Evolutionary conservation across 2,797 vertebrate genomes (phyloP).

Genomic region (Gallirallus australis): DNA sequence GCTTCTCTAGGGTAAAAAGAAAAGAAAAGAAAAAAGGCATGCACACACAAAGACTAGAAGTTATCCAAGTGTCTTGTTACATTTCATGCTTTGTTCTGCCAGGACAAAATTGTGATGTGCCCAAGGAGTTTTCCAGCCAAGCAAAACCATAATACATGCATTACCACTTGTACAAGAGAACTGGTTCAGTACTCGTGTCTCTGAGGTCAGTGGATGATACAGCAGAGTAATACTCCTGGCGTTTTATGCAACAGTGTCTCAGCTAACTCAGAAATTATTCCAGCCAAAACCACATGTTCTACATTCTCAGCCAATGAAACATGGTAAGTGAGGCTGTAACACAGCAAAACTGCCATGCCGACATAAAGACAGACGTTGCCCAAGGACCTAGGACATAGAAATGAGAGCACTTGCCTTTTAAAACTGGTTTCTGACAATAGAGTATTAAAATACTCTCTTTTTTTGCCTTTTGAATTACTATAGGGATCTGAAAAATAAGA

Average conservation of each 20-base stretch:
- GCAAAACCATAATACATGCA: constrained; percentile 23
- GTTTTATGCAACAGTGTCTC: constrained; percentile 36
- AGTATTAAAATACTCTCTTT: not conserved
- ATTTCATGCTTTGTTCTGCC: not conserved
- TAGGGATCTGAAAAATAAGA: not conserved
- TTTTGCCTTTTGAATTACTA: not conserved
- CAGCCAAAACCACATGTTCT: constrained; percentile 58
- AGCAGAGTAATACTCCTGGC: constrained; percentile 17
- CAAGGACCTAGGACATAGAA: not conserved
- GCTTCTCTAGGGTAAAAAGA: not conserved
- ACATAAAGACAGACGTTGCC: not conserved
- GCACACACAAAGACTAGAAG: not conserved
- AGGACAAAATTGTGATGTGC: not conserved
- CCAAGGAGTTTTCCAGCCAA: not conserved
- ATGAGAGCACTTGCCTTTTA: not conserved
- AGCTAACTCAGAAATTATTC: not conserved
- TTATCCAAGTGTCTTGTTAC: not conserved
- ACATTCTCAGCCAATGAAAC: constrained; percentile 68
- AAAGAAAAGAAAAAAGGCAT: not conserved
- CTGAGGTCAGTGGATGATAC: constrained; percentile 56
- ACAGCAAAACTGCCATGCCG: not conserved
- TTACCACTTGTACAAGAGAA: not conserved
- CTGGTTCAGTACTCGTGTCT: not conserved
- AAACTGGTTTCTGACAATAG: not conserved
- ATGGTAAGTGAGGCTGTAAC: not conserved